These are phyloP conservation scores for Osedax frankpressi DNA, from an alignment of 2,888 invertebrate genomes.

Conservation along the genomic window DNA sequence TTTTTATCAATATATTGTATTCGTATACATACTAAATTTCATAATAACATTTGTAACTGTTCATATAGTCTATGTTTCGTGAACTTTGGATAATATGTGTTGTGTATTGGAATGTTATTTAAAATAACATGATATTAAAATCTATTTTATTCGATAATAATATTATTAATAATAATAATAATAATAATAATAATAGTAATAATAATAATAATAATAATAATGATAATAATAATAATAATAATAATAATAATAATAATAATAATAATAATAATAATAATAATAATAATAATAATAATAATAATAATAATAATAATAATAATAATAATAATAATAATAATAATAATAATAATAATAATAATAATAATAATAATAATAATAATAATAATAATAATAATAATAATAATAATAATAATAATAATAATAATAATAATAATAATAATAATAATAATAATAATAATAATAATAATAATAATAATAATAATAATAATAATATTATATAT, in stretches of 20 bases:
- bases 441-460: slow-evolving; percentile 9
- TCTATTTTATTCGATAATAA: not conserved
- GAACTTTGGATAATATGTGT: not conserved
- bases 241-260: slow-evolving; percentile 13
- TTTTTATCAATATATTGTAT: too few relatives aligned
- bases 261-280: slow-evolving; percentile 9
- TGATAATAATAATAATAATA: slow-evolving; percentile 14
- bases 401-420: slow-evolving; percentile 10
- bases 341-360: slow-evolving; percentile 7
- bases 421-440: slow-evolving; percentile 14
- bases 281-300: slow-evolving; percentile 9
- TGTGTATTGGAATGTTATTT: too few relatives aligned
- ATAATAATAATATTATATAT: slow-evolving; percentile 8
- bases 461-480: slow-evolving; percentile 14
- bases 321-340: not conserved
- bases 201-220: slow-evolving; percentile 14
- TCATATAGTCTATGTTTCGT: not conserved
- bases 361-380: not conserved
- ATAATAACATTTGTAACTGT: too few relatives aligned
- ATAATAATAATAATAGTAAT: slow-evolving; percentile 8
- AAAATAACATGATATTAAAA: too few relatives aligned
- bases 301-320: slow-evolving; percentile 1
- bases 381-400: slow-evolving; percentile 7
- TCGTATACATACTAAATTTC: too few relatives aligned
- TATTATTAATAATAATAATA: slow-evolving; percentile 13